These are phyloP conservation scores for Pomatorhinus ruficollis DNA, from an alignment of 2,113 vertebrate species.

Conservation along the genomic window DNA sequence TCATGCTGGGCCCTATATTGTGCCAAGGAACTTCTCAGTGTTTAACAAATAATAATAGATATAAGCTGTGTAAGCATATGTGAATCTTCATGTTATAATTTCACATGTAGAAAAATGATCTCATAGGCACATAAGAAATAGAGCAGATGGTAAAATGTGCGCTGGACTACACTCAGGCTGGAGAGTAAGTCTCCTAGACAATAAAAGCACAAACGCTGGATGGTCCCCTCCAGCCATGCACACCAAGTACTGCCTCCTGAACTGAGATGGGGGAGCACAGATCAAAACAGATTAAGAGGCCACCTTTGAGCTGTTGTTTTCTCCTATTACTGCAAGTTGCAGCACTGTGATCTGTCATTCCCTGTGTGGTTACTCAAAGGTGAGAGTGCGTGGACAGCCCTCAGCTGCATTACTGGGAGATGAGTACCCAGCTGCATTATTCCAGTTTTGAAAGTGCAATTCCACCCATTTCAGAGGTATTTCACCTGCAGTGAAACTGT, in stretches of 20 bases:
- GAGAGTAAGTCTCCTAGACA: neutral
- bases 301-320: conserved; percentile 16
- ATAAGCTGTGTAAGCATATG: conserved; percentile 46
- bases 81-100: conserved; percentile 27
- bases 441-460: neutral
- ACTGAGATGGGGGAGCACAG: neutral
- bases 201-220: neutral
- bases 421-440: neutral
- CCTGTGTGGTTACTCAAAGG: neutral
- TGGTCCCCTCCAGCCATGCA: neutral
- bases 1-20: neutral
- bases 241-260: neutral
- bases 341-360: neutral
- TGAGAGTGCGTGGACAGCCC: neutral
- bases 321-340: neutral
- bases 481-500: neutral
- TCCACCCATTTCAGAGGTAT: neutral
- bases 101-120: neutral
- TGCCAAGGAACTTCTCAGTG: conserved; percentile 38
- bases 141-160: conserved; percentile 28
- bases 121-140: conserved; percentile 16
- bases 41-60: conserved; percentile 50
- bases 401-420: neutral
- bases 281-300: conserved; percentile 4
- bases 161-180: neutral